A percentile compares a stretch with the other conserved stretches of the same genome.
Conservation (phyloP, 1,140 invertebrate genomes). For the Brachionus koreanus region DNA sequence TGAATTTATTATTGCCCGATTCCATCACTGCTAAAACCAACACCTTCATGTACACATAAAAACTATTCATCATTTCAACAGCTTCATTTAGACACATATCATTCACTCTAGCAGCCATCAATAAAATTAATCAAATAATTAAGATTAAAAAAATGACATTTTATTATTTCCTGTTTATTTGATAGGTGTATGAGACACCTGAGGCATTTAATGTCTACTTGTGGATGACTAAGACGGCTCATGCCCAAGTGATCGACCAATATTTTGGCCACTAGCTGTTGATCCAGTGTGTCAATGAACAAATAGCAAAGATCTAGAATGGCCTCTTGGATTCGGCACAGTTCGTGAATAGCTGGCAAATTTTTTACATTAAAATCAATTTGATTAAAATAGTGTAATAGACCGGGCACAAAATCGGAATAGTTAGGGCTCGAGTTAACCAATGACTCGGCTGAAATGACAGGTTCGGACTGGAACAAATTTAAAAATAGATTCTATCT, state of each 20-base stretch:
- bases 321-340: not conserved
- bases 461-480: not conserved
- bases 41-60: not conserved
- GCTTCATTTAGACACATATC: not conserved
- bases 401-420: not conserved
- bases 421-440: not conserved
- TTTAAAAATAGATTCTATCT: not conserved
- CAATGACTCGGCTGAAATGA: not conserved
- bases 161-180: not conserved
- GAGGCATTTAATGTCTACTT: not conserved
- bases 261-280: not conserved
- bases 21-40: not conserved
- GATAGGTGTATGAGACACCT: not conserved
- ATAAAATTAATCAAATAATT: constrained; percentile 3
- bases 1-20: not conserved
- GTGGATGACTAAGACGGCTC: not conserved
- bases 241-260: not conserved
- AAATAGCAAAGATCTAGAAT: not conserved
- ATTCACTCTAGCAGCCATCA: not conserved
- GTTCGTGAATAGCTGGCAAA: not conserved
- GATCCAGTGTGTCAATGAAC: not conserved
- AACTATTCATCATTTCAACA: not conserved
- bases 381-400: constrained; percentile 4
- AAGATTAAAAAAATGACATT: not conserved
- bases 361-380: constrained; percentile 12